Evolutionary conservation across 2,888 invertebrate species (phyloP), one percentile per base, ranked within the genome.

Genomic region (Melanophora roralis): DNA sequence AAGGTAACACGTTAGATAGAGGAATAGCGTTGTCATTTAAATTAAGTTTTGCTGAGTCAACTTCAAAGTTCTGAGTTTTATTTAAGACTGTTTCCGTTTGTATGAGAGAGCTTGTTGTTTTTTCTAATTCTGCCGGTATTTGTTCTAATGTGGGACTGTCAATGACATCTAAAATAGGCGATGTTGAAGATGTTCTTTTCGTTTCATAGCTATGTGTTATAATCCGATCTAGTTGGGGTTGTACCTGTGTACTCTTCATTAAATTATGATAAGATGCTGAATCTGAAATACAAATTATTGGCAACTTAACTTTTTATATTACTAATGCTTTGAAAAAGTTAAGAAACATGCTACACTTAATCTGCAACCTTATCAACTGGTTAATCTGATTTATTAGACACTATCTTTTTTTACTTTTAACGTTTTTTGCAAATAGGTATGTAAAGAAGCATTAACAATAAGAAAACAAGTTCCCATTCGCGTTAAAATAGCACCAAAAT

Each of bases 141-240:
- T 72, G 76, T 40, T 74, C 82, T 16, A 78, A 27, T 12, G 79
- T 74, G 12, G 85, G 84, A 23, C 84, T 85, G 23, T 88, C 88
- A 23, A 87, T 86, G 6, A 88, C 87, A 81, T 88, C 87, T 34
- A 88, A 80, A n/a, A 88, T 84, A 1, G 87, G 88, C 23, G 87
- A 88, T 21, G 85, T 84, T 43, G 84, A 67, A 12, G 83, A 45
- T 71, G 34, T 73, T 49, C 68, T 65, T 19, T 75, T 68, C 49
- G 78, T 55, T 38, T 76, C 80, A 68, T 68, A 80, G 53, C 40
- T 76, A 8, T 82, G 62, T 64, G 73, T 7, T 60, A 73, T 1
- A 75, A 82, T 51, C 69, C 80, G 34, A 49, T 55, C 67, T 62
- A 69, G 36, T 51, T 71, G 78, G 11, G 60, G 65, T 36, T 49